Conservation (phyloP, 2,797 vertebrate species). For the Mallotus villosus region DNA sequence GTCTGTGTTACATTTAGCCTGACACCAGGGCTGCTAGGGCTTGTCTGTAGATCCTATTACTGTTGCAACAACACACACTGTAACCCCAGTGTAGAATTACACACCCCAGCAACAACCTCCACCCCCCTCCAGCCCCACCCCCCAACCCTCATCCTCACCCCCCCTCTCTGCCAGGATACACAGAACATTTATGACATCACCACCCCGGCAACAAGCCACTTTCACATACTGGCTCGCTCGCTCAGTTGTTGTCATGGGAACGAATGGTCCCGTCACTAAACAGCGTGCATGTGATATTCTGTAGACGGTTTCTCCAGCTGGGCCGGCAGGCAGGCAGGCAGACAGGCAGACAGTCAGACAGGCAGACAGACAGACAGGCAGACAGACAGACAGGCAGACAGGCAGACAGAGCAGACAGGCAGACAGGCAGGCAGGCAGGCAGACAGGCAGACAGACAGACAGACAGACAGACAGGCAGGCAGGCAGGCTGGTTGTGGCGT, state of each 20-base stretch:
- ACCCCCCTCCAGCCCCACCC: not conserved
- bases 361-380: too few species aligned
- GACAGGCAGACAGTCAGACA: not conserved
- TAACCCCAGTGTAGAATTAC: not conserved
- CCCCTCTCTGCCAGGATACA: slow-evolving; percentile 15
- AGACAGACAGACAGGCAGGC: not conserved
- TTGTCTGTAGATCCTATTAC: slow-evolving; percentile 15
- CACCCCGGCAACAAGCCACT: slow-evolving; percentile 45
- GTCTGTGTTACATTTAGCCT: slow-evolving; percentile 2
- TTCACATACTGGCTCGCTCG: slow-evolving; percentile 25
- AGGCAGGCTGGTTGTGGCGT: not conserved
- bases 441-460: too few species aligned
- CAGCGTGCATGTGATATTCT: not conserved
- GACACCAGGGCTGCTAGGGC: slow-evolving; percentile 15
- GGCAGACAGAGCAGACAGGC: not conserved
- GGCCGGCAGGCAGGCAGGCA: not conserved
- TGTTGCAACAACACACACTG: slow-evolving; percentile 14
- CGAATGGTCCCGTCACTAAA: slow-evolving; percentile 4
- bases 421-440: not conserved
- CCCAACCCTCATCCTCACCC: not conserved
- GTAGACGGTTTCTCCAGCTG: not conserved
- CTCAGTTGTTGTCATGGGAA: slow-evolving; percentile 44
- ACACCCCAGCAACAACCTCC: slow-evolving; percentile 29
- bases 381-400: too few species aligned
- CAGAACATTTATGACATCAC: slow-evolving; percentile 32